Percentiles rank a stretch among this genome's conserved stretches.
These are phyloP conservation scores for Halocynthia aurantium DNA, from an alignment of 23 tunicate genomes.

Conservation along the genomic window DNA sequence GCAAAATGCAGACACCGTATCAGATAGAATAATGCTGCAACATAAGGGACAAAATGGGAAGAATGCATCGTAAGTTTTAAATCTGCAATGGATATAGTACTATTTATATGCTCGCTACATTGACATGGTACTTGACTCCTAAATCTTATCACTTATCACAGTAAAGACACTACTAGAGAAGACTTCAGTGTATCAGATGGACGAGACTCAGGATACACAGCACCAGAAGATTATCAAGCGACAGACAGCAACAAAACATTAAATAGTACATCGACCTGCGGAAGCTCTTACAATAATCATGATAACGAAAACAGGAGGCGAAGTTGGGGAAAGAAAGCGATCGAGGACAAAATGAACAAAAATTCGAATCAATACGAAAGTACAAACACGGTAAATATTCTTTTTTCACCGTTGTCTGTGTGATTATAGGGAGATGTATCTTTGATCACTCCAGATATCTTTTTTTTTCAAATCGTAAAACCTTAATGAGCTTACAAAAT, in stretches of 20 bases:
- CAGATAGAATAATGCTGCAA: neutral
- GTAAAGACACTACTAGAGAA: neutral
- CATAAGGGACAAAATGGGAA: neutral
- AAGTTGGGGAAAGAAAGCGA: too few species aligned
- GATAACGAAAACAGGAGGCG: too few species aligned
- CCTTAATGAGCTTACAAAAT: too few species aligned
- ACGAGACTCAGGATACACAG: conserved; percentile 39
- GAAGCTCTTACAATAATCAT: neutral
- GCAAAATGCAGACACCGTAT: neutral
- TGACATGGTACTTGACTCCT: neutral
- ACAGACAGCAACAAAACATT: conserved; percentile 25
- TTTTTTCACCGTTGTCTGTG: too few species aligned
- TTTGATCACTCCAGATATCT: too few species aligned
- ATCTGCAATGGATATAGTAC: conserved; percentile 29
- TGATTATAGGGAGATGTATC: too few species aligned
- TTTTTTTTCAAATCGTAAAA: too few species aligned
- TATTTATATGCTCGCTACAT: conserved; percentile 3
- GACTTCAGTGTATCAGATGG: conserved; percentile 40
- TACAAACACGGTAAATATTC: too few species aligned
- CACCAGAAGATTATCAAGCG: conserved; percentile 24
- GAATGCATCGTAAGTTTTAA: neutral
- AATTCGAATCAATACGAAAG: too few species aligned
- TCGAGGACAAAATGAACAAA: too few species aligned
- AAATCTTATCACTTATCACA: too few species aligned
- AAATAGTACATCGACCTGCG: conserved; percentile 5